Base-by-base conservation (phyloP, 2,797 vertebrate genomes). In the Scolopax bukidnonensis region DNA sequence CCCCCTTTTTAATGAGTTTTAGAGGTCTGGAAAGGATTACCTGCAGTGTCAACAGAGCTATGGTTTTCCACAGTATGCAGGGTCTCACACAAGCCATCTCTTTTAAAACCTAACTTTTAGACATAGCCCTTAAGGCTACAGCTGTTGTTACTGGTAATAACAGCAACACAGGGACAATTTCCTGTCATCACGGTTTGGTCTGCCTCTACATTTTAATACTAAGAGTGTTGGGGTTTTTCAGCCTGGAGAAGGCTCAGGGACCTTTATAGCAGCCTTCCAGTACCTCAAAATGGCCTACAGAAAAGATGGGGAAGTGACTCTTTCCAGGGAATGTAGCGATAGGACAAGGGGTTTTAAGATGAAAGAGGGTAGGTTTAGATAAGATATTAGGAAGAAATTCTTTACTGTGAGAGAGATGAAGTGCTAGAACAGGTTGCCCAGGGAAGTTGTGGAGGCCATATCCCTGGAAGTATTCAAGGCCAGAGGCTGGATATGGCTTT, bases 41-140 rank as follows among this genome's bases (percentile, higher is more conserved):
- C 27, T 0, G 0, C 23, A 6, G 2, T 53, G 57, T 87, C 16
- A 78, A 25, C 13, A 93, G 45, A 57, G 4, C 13, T 48, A 2
- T 50, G 45, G 19, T 74, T 75, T 92, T 83, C 51, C 73, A 32
- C 38, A 51, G 4, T 67, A 2, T 20, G 12, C 43, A 36, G 61
- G 51, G 24, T 67, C 27, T 65, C 40, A 21, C 3, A 30, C 6
- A 53, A 86, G 23, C 50, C 13, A 21, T 65, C 7, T n/a, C n/a
- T 77, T 76, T 81, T 90, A 67, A 56, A 43, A 12, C 30, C 30
- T 48, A 25, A 61, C 36, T 67, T 91, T 47, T 67, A 77, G 60
- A 64, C 24, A 15, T 54, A 28, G 24, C 17, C 38, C 12, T 84
- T 38, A 38, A 87, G 70, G 33, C 32, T 69, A n/a, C 47, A 59